Evolutionary conservation across 2,888 invertebrate species (phyloP).

Genomic region (Trachelus iudaicus): DNA sequence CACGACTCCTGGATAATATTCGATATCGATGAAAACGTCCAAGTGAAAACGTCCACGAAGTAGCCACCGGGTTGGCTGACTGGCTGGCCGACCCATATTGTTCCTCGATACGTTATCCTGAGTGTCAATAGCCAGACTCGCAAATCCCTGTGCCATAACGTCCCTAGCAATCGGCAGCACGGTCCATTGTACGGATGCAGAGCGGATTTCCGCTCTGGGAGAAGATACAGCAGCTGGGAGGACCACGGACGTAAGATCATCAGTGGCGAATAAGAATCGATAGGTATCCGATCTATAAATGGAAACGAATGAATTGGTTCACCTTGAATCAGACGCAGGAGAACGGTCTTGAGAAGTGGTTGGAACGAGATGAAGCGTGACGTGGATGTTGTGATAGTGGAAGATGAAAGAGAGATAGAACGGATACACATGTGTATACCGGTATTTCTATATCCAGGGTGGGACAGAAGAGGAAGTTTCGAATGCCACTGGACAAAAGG

Average conservation of each 20-base stretch:
- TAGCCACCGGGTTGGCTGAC: neutral
- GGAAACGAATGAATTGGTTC: neutral
- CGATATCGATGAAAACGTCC: neutral
- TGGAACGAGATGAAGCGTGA: neutral
- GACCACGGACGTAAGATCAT: neutral
- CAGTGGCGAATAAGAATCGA: neutral
- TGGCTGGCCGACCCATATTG: neutral
- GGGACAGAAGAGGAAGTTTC: neutral
- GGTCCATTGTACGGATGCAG: neutral
- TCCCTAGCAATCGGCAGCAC: neutral
- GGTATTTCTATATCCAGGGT: neutral
- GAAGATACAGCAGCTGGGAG: neutral
- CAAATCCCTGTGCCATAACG: neutral
- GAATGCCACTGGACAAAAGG: neutral
- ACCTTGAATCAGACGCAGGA: neutral
- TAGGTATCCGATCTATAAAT: neutral
- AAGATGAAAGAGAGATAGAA: too few species aligned
- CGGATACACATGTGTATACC: too few species aligned
- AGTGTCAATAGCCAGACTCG: neutral
- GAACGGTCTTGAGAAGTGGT: neutral
- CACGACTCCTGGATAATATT: neutral
- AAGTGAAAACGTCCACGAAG: neutral
- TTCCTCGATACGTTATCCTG: neutral
- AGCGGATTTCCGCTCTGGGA: neutral
- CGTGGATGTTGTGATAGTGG: too few species aligned